Evolutionary conservation across 2,797 vertebrate species (phyloP), one percentile per base, ranked within the genome.

Genomic region (Sebastes minor): DNA sequence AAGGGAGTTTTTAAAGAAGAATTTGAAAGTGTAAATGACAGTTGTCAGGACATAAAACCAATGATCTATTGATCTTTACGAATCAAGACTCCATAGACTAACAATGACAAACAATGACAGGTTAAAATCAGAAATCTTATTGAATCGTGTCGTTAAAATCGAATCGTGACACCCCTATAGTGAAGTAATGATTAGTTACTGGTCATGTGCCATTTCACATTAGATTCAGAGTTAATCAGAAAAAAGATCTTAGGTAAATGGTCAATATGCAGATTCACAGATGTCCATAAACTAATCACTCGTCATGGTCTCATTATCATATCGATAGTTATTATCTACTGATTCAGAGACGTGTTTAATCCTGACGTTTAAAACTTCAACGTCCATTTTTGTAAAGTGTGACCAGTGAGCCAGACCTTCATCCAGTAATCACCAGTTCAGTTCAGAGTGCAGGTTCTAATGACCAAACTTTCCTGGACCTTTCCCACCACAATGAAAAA

Each of bases 401-500:
- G 6, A 16, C 16, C 6, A 46, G 30, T 22, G 63, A 69, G 63
- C 14, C 8, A 35, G 18, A 38, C 25, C 8, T 49, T 33, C n/a
- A 61, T 72, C 14, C 22, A n/a, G 56, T 71, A 38, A 59, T 76
- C 55, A 68, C 38, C 35, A 4, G 32, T 57, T 57, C 30, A 77
- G 38, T 42, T 22, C 42, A 22, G 71, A 46, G 46, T 2, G 23
- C 65, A 68, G 42, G 4, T 52, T 32, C 6, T 56, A 49, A 70
- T 71, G 64, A 65, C 27, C 60, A 77, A 76, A 85, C 62, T 42
- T 70, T 70, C 55, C 28, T 30, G 30, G 61, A 71, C 35, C 27
- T 80, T 67, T 77, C 33, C 60, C 60, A 57, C 13, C 9, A 62
- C 28, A 74, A 83, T 38, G 42, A 72, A 78, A 80, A 80, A 66